Base-by-base conservation (phyloP, 2,888 invertebrate genomes). In the Scrobipalpa atriplicella region DNA sequence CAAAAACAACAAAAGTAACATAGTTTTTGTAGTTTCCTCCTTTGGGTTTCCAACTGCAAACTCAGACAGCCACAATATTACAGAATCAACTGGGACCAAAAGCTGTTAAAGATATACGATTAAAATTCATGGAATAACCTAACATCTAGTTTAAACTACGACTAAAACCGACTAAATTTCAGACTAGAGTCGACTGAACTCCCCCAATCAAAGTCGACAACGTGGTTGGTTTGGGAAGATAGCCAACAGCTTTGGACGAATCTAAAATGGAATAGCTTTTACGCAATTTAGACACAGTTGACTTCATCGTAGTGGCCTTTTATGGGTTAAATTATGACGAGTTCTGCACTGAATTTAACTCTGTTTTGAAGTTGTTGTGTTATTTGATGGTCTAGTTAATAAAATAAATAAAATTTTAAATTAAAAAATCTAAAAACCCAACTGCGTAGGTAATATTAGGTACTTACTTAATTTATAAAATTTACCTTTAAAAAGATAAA, bases 121-220 rank as follows among this genome's bases (percentile, higher is more conserved):
- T 16, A 38, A 38, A 58, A 58, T 38, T 58, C 36, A 58, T 58
- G 36, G 58, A 58, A 36, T 58, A 58, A 10, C 13, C 58, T 58
- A 38, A 36, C 13, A 36, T 36, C 36, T 36, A 58, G 36, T 58
- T 36, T n/a, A 38, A 29, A n/a, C 21, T 36, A 1, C 19, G 36
- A 38, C 38, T 58, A 29, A 36, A n/a, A 38, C 29, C 16, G 9
- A 38, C 38, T 58, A 5, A n/a, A 13, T 36, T 38, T 16, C 1
- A 38, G 36, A 38, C 38, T 38, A 6, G 10, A n/a, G 7, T n/a
- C 16, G 2, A 6, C n/a, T 9, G 38, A n/a, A 58, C 13, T 38
- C n/a, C n/a, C 9, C 47, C 47, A 54, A 54, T 54, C 54, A 21
- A 21, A 54, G 16, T 54, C 47, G 47, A 16, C 43, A 47, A n/a